These are phyloP conservation scores for Myotis daubentonii DNA, from an alignment of 2,797 vertebrate species.

Conservation along the genomic window DNA sequence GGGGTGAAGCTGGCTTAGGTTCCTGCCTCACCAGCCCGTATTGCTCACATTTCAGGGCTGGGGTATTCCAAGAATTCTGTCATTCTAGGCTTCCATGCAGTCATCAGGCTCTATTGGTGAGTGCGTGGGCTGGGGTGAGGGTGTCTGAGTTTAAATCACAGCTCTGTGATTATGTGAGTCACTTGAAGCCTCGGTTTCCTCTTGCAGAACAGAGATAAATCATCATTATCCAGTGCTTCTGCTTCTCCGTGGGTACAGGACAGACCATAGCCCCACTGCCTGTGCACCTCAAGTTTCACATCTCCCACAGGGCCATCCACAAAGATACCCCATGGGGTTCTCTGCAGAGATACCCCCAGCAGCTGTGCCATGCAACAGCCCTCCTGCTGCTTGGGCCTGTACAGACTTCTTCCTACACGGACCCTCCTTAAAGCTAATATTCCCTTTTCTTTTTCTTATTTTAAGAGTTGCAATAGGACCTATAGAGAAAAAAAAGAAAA, in stretches of 20 bases:
- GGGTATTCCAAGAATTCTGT: not conserved
- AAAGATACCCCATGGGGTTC: not conserved
- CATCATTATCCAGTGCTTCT: not conserved
- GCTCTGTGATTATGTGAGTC: not conserved
- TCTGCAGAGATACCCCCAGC: not conserved
- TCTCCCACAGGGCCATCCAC: not conserved
- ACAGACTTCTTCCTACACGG: not conserved
- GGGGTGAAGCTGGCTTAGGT: not conserved
- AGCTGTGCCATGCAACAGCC: not conserved
- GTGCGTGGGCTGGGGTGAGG: not conserved
- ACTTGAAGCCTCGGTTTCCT: not conserved
- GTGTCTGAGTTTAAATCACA: not conserved
- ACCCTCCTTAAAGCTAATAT: constrained; percentile 20
- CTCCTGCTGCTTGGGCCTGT: not conserved
- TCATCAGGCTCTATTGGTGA: not conserved
- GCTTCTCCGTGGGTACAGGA: not conserved
- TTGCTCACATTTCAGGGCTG: not conserved
- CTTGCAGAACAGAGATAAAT: not conserved
- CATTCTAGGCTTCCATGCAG: not conserved
- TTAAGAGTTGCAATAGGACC: constrained; percentile 49
- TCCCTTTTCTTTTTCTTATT: not conserved
- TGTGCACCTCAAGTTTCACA: not conserved
- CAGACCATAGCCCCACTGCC: not conserved
- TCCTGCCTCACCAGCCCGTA: not conserved
- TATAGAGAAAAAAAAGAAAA: not conserved